A percentile compares a stretch with the other conserved stretches of the same genome.
Conservation (phyloP, 2,888 invertebrate genomes). For the Cephonodes hylas region DNA sequence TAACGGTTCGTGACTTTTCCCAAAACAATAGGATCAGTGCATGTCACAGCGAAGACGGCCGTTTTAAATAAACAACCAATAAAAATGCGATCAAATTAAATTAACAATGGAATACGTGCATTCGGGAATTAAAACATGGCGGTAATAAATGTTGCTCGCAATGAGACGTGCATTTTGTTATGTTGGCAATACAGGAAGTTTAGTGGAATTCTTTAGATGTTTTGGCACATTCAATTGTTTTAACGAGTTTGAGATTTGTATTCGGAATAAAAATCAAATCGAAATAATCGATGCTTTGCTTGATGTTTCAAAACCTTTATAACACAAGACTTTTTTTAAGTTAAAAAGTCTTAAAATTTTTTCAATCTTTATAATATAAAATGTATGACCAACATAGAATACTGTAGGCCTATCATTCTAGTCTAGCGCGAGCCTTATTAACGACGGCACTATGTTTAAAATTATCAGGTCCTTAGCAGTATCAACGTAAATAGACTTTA, state of each 20-base stretch:
- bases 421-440: too few species aligned
- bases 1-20: conserved; percentile 67
- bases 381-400: too few species aligned
- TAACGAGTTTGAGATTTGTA: not conserved
- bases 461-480: not conserved
- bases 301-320: too few species aligned
- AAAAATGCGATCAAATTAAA: conserved; percentile 39
- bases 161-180: not conserved
- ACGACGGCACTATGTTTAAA: not conserved
- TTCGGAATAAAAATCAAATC: not conserved
- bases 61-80: conserved; percentile 59
- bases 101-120: conserved; percentile 31
- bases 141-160: conserved; percentile 14
- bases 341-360: too few species aligned
- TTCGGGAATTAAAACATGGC: conserved; percentile 21
- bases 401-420: too few species aligned
- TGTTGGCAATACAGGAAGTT: not conserved
- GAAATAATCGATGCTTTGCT: too few species aligned
- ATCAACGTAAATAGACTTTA: conserved; percentile 14
- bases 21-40: conserved; percentile 70
- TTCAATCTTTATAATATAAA: too few species aligned
- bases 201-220: not conserved
- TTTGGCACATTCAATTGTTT: not conserved
- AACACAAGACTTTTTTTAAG: too few species aligned
- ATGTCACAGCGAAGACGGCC: conserved; percentile 51